Conservation (phyloP, 2,113 vertebrate species). For the Calypte anna region DNA sequence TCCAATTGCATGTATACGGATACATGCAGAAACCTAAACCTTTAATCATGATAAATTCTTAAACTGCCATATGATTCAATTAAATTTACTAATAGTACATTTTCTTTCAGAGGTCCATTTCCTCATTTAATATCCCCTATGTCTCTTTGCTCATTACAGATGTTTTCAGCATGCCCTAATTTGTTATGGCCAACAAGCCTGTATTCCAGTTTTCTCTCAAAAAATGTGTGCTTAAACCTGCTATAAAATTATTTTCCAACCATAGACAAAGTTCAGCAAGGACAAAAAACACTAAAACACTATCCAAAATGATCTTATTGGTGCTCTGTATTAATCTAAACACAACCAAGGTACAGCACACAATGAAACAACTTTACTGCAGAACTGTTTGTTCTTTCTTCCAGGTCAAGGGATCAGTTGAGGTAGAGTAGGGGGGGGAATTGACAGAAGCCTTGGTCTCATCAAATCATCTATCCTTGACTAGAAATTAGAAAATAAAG, state of each 20-base stretch:
- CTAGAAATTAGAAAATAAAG: constrained; percentile 56
- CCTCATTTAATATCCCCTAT: neutral
- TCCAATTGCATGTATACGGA: neutral
- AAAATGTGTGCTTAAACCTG: neutral
- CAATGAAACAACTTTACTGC: neutral
- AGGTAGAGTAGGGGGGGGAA: constrained; percentile 18
- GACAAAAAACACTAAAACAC: neutral
- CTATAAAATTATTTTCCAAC: neutral
- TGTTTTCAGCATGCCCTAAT: neutral
- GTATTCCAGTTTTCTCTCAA: neutral
- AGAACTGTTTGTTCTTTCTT: constrained; percentile 61
- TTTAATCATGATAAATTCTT: neutral
- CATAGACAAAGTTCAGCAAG: neutral
- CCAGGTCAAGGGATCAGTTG: constrained; percentile 49
- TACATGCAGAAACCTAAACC: neutral
- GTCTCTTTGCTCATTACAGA: neutral
- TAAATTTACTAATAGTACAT: neutral
- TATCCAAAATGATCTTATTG: neutral
- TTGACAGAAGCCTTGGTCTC: constrained; percentile 55
- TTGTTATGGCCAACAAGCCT: neutral
- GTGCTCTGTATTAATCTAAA: neutral
- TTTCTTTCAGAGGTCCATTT: neutral
- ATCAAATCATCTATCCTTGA: constrained; percentile 65
- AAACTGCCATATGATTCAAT: neutral
- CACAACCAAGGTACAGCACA: neutral